Base-by-base conservation (phyloP, 2,888 invertebrate species). In the Steinernema carpocapsae region DNA sequence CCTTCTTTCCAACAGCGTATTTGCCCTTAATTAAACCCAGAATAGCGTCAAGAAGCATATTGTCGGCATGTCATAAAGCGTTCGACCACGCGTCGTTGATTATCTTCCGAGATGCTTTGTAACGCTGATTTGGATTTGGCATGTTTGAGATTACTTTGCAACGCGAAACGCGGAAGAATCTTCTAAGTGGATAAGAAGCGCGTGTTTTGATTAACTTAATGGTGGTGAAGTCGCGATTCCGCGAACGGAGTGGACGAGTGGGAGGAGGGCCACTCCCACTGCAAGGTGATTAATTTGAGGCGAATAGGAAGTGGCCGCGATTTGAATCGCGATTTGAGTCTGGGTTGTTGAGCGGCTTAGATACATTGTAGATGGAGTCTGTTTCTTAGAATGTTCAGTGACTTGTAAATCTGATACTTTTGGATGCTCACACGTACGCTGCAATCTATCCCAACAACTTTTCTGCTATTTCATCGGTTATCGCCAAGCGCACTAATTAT, bases 151-250 rank as follows among this genome's bases (percentile, higher is more conserved):
- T 37, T 37, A 37, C 37, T 37, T 37, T 37, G 37, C 37, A 37
- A 37, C 37, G 37, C 10, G 37, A 37, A 37, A 37, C 37, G 37
- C 37, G 37, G 3, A 37, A 37, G 37, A 37, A 37, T 3, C 37
- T 37, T 37, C 37, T 3, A 52, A 22, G 52, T 24, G 52, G 22
- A 12, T 12, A 22, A 12, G 52, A 22, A 6, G 52, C 52, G 52
- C 19, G 52, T 64, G 64, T 64, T 64, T 64, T 64, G 64, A 64
- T 64, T 64, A 64, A 32, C 3, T 64, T 64, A 64, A 64, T 32
- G 64, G 64, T 17, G 52, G 29, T 17, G 37, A 37, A 10, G 3
- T 1, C 1, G 32, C 29, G 29, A 32, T 64, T 64, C 64, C 32
- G 12, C 29, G 64, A 64, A 64, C 17, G 17, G 64, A 29, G 64